Evolutionary conservation across 1,140 invertebrate species (phyloP).

Genomic region (Caenorhabditis inopinata): DNA sequence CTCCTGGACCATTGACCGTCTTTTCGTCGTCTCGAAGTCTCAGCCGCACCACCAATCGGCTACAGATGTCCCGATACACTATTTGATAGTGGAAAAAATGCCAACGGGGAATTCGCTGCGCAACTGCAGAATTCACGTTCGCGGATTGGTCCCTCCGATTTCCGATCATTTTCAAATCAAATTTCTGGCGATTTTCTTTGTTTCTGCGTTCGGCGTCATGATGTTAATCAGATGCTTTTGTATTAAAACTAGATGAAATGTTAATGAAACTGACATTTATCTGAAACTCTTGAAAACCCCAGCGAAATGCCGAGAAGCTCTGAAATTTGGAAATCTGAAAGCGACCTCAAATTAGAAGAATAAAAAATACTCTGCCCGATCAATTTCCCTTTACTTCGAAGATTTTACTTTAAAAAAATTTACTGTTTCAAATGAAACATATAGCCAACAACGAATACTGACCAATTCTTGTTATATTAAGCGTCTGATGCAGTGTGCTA

Average conservation of each 20-base stretch:
- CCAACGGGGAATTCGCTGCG: neutral
- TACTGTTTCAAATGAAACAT: no score
- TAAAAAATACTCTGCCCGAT: no score
- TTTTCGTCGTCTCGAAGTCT: neutral
- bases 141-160: neutral
- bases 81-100: neutral
- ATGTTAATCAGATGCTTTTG: neutral
- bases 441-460: no score
- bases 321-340: no score
- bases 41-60: conserved; percentile 16
- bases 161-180: conserved; percentile 5
- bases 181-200: neutral
- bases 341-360: no score
- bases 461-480: no score
- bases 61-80: neutral
- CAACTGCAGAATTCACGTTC: neutral
- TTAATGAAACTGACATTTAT: no score
- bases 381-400: no score
- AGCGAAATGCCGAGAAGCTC: no score
- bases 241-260: neutral
- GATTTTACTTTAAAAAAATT: no score
- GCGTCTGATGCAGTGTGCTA: no score
- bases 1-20: neutral
- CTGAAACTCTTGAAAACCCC: no score
- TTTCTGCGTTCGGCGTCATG: neutral